Evolutionary conservation across 2,797 vertebrate species (phyloP).

Genomic region (Taeniopygia guttata): DNA sequence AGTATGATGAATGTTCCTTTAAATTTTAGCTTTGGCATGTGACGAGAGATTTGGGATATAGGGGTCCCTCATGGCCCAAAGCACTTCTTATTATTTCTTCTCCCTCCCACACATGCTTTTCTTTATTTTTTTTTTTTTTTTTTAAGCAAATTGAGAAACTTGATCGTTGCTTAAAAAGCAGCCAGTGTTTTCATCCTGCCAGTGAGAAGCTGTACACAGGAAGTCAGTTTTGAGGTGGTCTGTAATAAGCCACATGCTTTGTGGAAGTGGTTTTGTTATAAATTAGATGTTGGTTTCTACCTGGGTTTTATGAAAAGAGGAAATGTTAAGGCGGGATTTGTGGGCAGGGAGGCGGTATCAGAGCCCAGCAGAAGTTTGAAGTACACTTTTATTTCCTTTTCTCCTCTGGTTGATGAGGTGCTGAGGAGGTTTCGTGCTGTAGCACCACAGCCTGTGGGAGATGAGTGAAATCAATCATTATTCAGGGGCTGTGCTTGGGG

Average conservation of each 20-base stretch:
- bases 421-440: not conserved
- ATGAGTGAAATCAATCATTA: not conserved
- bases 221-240: constrained; percentile 67
- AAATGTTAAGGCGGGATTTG: constrained; percentile 24
- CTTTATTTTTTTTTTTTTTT: not conserved
- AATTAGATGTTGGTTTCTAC: constrained; percentile 61
- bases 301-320: constrained; percentile 50
- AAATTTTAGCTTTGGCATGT: not conserved
- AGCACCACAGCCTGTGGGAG: accelerated
- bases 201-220: not conserved
- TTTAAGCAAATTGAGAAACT: not conserved
- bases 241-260: constrained; percentile 31
- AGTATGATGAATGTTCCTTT: not conserved
- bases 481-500: not conserved
- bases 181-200: not conserved
- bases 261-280: constrained; percentile 64
- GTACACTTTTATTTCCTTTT: not conserved
- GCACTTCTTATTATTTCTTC: not conserved
- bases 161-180: not conserved
- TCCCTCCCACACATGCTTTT: not conserved
- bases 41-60: not conserved
- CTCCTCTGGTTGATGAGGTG: not conserved
- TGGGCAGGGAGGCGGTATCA: not conserved
- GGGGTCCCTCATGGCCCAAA: not conserved
- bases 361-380: constrained; percentile 30